Evolutionary conservation across 1,140 invertebrate species (phyloP), one percentile per base, ranked within the genome.

Genomic region (Aleiodes sp.): DNA sequence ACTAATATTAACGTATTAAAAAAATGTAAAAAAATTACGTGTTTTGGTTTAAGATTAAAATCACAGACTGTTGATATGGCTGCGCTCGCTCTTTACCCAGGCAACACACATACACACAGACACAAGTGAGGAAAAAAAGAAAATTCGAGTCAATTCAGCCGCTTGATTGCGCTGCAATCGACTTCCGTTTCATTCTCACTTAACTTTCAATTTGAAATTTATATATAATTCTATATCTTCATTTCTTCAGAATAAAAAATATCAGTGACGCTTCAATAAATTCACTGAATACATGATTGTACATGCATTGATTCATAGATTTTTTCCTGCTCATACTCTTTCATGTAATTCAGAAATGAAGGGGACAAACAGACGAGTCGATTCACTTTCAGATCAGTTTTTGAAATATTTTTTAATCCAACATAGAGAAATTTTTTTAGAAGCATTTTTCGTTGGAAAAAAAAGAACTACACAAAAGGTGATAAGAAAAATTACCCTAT

Each of bases 11-110:
- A 56, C 31, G 33, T 28, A 41, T 37, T 14, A n/a, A 24, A 60
- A 59, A 67, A 26, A 41, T 2, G 57, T 1, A 19, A 4, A 2
- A 41, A 67, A 39, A 41, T 67, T 31, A 67, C 35, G 29, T 61
- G 46, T 68, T 68, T 68, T 68, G 66, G 59, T 68, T 65, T 28
- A 68, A 68, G 59, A 62, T 68, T 52, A 29, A 65, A 61, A 68
- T 62, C 66, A 68, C 59, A 68, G 66, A 62, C 37, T 68, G 66
- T 68, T 68, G 66, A 62, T 68, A 62, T 62, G 66, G 59, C 59
- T 61, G 28, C 59, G 35, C 56, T 66, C 31, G 21, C 46, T 59
- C 35, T 33, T 14, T 4, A 46, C n/a, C 10, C 46, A 16, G 33
- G 21, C n/a, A 14, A 35, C 12, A 56, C 7, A 8, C 1, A 33